phyloP scores from a whole-genome alignment of 2,797 vertebrate species.

The Anableps anableps region DNA sequence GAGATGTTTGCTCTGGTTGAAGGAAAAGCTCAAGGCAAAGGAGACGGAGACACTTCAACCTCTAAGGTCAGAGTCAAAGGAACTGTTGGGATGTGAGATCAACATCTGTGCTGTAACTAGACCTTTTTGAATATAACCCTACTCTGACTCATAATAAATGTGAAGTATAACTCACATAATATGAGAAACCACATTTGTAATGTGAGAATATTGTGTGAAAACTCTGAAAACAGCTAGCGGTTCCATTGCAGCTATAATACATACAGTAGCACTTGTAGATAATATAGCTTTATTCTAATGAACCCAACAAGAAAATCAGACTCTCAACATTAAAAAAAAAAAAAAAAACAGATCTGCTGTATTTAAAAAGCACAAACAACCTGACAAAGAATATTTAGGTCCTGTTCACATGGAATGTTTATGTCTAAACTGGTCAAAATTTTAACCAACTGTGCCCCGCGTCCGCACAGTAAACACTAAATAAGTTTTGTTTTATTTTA shows the following conservation, averaged over 20 bases:
- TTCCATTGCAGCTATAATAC: not conserved
- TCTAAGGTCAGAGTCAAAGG: conserved; percentile 49
- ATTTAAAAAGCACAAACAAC: not conserved
- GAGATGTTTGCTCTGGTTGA: conserved; percentile 54
- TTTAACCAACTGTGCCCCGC: too few species aligned
- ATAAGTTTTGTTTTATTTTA: too few species aligned
- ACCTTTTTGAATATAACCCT: conserved; percentile 11
- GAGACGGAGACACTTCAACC: conserved; percentile 21
- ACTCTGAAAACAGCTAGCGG: not conserved
- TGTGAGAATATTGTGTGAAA: not conserved
- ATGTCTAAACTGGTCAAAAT: too few species aligned
- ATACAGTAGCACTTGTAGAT: not conserved
- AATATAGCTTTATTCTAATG: not conserved
- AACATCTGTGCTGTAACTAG: conserved; percentile 41
- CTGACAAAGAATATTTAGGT: not conserved
- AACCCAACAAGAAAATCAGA: not conserved
- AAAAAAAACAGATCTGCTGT: not conserved
- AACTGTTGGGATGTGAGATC: conserved; percentile 52
- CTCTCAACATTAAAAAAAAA: not conserved
- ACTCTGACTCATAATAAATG: conserved; percentile 5
- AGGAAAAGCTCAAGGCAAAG: conserved; percentile 51
- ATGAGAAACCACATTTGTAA: not conserved
- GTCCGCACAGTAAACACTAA: too few species aligned
- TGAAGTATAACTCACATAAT: not conserved
- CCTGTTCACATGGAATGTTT: too few species aligned